Evolutionary conservation across 2,888 invertebrate genomes (phyloP).

Genomic region (Trypoxylon attenuatum): DNA sequence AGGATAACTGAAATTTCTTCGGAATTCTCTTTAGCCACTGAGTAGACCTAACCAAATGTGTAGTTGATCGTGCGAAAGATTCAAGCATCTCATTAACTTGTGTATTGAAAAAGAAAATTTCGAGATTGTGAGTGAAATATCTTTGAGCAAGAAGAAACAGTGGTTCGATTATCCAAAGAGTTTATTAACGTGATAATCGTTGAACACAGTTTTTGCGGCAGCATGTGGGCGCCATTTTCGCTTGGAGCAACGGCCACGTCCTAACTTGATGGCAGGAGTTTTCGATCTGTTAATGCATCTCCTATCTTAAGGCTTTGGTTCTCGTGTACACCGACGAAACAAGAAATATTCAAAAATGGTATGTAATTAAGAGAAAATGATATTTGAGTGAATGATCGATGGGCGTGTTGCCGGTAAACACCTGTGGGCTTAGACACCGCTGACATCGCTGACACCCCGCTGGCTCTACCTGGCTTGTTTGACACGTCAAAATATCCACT

Average conservation of each 20-base stretch:
- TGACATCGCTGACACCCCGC: conserved; percentile 27
- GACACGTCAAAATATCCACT: conserved; percentile 44
- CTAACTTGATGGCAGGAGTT: conserved; percentile 64
- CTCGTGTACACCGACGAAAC: conserved; percentile 29
- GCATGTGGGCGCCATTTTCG: conserved; percentile 43
- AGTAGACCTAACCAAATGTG: background rate
- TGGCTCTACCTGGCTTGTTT: conserved; percentile 2
- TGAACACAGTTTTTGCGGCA: too few relatives aligned
- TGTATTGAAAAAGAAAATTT: background rate
- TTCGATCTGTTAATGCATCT: conserved; percentile 40
- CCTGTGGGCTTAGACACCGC: conserved; percentile 30
- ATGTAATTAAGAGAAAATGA: conserved; percentile 25
- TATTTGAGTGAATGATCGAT: background rate
- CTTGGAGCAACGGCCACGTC: conserved; percentile 61
- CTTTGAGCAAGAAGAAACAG: background rate
- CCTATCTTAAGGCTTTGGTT: conserved; percentile 2
- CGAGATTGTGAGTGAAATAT: too few relatives aligned
- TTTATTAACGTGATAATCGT: background rate
- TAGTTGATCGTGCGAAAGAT: background rate
- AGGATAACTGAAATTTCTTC: background rate
- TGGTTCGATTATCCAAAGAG: background rate
- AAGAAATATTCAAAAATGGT: conserved; percentile 56
- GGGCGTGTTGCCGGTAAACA: conserved; percentile 20
- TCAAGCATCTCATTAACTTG: background rate
- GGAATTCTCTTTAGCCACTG: background rate